Evolutionary conservation across 2,888 invertebrate genomes (phyloP).

Genomic region (Steromphala cineraria): DNA sequence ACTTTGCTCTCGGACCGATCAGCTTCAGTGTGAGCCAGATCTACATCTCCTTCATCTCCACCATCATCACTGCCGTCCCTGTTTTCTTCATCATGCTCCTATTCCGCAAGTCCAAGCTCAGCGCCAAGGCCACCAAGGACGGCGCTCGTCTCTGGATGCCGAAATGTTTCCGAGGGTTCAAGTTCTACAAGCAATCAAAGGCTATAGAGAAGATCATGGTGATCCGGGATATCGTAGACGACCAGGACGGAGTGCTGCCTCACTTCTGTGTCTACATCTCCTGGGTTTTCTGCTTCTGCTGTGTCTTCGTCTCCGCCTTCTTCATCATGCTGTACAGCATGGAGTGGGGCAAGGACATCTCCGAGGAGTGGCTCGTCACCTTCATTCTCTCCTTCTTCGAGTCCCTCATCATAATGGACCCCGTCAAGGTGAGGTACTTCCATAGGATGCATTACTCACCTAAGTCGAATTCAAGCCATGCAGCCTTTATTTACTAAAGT

Average conservation of each 20-base stretch:
- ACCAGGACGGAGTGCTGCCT: conserved; percentile 36
- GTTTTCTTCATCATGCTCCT: conserved; percentile 21
- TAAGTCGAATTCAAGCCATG: too few species aligned
- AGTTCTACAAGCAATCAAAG: conserved; percentile 12
- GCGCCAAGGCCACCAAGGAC: not conserved
- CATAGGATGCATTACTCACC: too few species aligned
- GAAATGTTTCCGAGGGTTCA: not conserved
- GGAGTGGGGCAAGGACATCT: conserved; percentile 71
- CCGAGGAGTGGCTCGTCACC: conserved; percentile 72
- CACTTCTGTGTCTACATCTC: conserved; percentile 48
- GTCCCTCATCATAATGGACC: conserved; percentile 67
- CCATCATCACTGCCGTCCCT: conserved; percentile 22
- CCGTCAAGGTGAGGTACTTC: conserved; percentile 64
- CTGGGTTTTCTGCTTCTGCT: conserved; percentile 45
- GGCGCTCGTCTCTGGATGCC: conserved; percentile 4
- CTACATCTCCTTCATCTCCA: conserved; percentile 23
- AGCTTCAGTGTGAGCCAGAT: conserved; percentile 36
- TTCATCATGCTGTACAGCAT: conserved; percentile 73
- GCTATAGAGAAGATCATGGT: not conserved
- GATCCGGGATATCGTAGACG: conserved; percentile 19
- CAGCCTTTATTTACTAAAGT: too few species aligned
- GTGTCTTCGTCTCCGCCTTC: conserved; percentile 55
- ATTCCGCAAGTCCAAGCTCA: conserved; percentile 11
- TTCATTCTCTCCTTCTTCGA: conserved; percentile 65
- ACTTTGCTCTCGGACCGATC: conserved; percentile 34